phyloP scores from a whole-genome alignment of 2,888 invertebrate species.

The Drosophila dives region DNA sequence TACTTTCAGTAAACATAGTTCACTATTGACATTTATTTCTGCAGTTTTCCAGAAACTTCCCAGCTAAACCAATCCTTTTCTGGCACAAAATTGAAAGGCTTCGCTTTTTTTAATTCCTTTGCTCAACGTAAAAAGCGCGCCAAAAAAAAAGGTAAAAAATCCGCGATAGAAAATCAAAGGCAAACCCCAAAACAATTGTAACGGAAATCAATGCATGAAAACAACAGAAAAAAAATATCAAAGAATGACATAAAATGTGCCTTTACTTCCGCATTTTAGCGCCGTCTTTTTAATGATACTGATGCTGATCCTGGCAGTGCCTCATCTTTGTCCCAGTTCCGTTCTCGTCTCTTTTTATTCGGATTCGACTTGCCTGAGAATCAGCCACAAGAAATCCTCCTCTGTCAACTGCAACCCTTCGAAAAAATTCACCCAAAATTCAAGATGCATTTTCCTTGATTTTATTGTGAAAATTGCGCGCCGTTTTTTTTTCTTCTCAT shows the following conservation, averaged over 20 bases:
- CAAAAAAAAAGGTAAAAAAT: conserved; percentile 34
- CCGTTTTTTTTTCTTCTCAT: conserved; percentile 26
- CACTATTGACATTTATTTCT: neutral
- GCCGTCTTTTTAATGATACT: conserved; percentile 50
- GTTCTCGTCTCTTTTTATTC: conserved; percentile 59
- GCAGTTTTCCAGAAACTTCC: neutral
- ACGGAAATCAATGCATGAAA: conserved; percentile 59
- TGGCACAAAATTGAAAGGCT: neutral
- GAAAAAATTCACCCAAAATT: conserved; percentile 36
- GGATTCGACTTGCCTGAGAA: conserved; percentile 66
- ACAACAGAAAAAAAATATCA: conserved; percentile 38
- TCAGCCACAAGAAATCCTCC: conserved; percentile 71
- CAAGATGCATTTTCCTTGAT: conserved; percentile 62
- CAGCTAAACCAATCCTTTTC: neutral
- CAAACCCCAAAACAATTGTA: conserved; percentile 49
- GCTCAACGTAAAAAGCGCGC: conserved; percentile 43
- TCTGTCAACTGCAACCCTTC: conserved; percentile 70
- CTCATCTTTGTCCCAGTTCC: conserved; percentile 10
- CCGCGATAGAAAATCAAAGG: conserved; percentile 50
- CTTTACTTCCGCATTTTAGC: conserved; percentile 73
- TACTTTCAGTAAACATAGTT: neutral
- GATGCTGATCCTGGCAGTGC: conserved; percentile 13
- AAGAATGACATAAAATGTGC: conserved; percentile 47
- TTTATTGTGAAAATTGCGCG: conserved; percentile 56
- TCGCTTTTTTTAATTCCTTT: neutral